Evolutionary conservation across 2,797 vertebrate species (phyloP).

Genomic region (Onychomys torridus): DNA sequence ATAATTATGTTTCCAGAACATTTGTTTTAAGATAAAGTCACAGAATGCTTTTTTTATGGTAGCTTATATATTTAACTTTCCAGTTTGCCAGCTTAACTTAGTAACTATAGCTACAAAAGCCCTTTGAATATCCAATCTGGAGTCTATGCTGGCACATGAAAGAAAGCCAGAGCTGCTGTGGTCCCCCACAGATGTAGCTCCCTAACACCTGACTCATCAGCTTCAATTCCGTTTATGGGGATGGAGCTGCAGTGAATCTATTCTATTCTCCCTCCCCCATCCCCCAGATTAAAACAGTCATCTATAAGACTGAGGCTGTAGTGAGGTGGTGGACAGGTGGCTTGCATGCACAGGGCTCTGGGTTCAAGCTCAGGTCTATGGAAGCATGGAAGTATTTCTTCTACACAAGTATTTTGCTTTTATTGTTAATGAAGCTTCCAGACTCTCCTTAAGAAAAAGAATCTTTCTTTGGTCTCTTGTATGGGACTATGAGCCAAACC

Average conservation of each 20-base stretch:
- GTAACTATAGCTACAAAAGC: not conserved
- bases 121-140: not conserved
- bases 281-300: not conserved
- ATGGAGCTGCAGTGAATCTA: not conserved
- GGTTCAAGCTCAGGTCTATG: not conserved
- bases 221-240: not conserved
- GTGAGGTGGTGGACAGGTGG: not conserved
- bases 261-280: not conserved
- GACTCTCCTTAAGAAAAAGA: not conserved
- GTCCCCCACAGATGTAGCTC: not conserved
- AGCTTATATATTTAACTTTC: not conserved
- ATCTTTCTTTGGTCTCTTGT: not conserved
- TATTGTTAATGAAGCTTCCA: not conserved
- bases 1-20: not conserved
- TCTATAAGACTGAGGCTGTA: not conserved
- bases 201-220: not conserved
- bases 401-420: not conserved
- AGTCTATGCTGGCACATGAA: not conserved
- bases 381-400: not conserved
- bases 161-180: not conserved
- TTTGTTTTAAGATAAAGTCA: slow-evolving; percentile 18
- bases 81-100: not conserved
- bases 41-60: not conserved
- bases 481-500: not conserved
- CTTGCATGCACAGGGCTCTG: too few species aligned